A percentile compares a stretch with the other conserved stretches of the same genome.
phyloP scores from a whole-genome alignment of 2,113 vertebrate species.

The Heteronetta atricapilla region DNA sequence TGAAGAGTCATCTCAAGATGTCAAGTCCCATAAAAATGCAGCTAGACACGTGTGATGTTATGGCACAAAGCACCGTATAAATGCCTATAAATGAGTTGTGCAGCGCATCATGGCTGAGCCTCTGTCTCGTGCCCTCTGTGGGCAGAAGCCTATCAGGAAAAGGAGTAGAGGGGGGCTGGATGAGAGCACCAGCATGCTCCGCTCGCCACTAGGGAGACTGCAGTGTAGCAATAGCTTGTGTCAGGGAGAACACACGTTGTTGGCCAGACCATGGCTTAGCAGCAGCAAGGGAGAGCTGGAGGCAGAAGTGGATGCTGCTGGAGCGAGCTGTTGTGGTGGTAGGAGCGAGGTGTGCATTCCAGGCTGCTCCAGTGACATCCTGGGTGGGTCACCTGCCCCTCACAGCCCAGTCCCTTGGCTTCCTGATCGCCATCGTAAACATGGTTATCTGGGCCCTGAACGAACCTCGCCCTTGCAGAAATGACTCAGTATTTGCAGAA shows the following conservation, averaged over 20 bases:
- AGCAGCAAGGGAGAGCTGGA: background rate
- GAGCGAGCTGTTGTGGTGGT: background rate
- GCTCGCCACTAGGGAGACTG: background rate
- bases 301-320: background rate
- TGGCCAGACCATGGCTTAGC: background rate
- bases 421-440: background rate
- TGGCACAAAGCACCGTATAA: fast-evolving
- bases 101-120: background rate
- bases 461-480: slow-evolving; percentile 18
- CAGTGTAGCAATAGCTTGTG: background rate
- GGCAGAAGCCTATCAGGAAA: background rate
- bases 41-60: background rate
- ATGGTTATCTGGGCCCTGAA: background rate
- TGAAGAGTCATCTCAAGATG: background rate
- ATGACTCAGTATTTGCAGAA: slow-evolving; percentile 43
- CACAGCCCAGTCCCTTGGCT: background rate
- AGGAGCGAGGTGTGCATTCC: background rate
- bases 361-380: background rate
- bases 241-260: background rate
- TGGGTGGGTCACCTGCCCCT: background rate
- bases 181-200: background rate
- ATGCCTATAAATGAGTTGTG: fast-evolving
- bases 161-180: background rate
- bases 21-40: background rate
- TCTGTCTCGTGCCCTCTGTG: background rate